Base-by-base conservation (phyloP, 1,140 invertebrate species). In the Zaprionus taronus region DNA sequence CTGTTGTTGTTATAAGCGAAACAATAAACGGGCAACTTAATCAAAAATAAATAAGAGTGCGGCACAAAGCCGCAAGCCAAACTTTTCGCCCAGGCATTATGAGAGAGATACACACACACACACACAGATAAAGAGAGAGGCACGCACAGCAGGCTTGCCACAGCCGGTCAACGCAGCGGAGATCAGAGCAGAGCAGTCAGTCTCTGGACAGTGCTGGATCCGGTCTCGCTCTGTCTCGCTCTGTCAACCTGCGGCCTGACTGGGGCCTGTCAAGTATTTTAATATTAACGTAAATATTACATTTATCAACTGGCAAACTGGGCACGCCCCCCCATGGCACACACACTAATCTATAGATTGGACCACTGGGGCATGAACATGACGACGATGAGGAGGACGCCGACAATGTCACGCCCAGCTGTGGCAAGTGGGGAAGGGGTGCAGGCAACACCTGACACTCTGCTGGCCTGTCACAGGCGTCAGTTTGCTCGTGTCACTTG, bases 201-300 rank as follows among this genome's bases (percentile, higher is more conserved):
- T 49, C 56, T 53, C 60, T 51, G 47, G 47, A 38, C 17, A 44
- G 6, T 36, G 41, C 72, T 67, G 17, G 65, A 24, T 51, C 66
- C 72, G 60, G 75, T 74, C 71, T 41, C 15, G n/a, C 31, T 44
- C 55, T 41, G 64, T 17, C 38, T 6, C 9, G 31, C 31, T 31
- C 31, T 31, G 31, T 11, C 31, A 9, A 34, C 31, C 31, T 34
- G 31, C 2, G 31, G 34, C n/a, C 55, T 20, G 71, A 64, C 71
- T 68, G 24, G 57, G 22, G 58, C 49, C 72, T 74, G 76, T 74
- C 72, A 78, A 65, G 64, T 63, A 74, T 78, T 74, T 78, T 75
- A 75, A 79, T 79, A 79, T 70, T 64, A 79, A 70, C 77, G 77
- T 79, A 75, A 74, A 75, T 79, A 75, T 79, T 64, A 70, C 77